phyloP scores from a whole-genome alignment of 1,140 invertebrate species.

The Globodera rostochiensis region DNA sequence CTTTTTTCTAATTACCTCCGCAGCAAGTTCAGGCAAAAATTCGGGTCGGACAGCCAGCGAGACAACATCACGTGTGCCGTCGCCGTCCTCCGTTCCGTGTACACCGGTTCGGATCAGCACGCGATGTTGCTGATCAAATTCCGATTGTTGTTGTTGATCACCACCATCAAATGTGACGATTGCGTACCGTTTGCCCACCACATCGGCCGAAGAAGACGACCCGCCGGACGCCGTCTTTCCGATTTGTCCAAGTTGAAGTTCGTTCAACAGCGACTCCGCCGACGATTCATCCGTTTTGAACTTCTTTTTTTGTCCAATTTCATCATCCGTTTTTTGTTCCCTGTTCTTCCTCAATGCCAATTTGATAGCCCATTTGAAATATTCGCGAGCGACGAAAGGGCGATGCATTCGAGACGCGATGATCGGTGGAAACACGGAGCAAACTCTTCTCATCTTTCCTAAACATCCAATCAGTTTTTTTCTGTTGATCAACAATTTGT shows the following conservation, averaged over 20 bases:
- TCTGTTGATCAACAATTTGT: too few species aligned
- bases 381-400: conserved; percentile 4
- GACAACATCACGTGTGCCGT: too few species aligned
- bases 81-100: not conserved
- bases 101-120: conserved; percentile 16
- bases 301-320: not conserved
- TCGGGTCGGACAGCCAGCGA: conserved; percentile 4
- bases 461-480: too few species aligned
- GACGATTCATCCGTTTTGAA: not conserved
- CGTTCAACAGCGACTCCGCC: conserved; percentile 12
- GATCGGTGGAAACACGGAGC: not conserved
- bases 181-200: conserved; percentile 8
- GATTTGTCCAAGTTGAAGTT: conserved; percentile 9
- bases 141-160: not conserved
- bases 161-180: conserved; percentile 13
- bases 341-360: not conserved
- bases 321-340: not conserved
- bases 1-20: too few species aligned
- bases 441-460: conserved; percentile 16
- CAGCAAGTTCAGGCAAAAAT: conserved; percentile 20
- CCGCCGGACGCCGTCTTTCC: not conserved
- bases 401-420: conserved; percentile 19
- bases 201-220: too few species aligned
- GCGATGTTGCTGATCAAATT: not conserved
- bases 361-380: conserved; percentile 18